Conservation (phyloP, 2,888 invertebrate genomes). For the Drymonia ruficornis region DNA sequence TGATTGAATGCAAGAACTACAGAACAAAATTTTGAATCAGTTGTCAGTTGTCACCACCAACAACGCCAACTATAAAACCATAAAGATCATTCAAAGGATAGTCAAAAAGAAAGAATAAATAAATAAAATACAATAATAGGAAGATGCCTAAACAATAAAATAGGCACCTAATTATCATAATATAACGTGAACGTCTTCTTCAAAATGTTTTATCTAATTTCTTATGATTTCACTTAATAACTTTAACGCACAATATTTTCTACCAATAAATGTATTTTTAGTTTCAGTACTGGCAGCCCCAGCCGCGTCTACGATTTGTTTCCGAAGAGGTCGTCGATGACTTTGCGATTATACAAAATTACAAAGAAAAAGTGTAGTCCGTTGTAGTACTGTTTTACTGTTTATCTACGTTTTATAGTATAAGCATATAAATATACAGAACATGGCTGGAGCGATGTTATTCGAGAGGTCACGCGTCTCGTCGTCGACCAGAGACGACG, state of each 20-base stretch:
- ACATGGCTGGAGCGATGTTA: constrained; percentile 96
- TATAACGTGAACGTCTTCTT: too few species aligned
- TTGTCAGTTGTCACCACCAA: too few species aligned
- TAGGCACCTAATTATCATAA: too few species aligned
- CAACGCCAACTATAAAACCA: too few species aligned
- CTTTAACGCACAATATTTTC: neutral
- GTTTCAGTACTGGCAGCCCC: constrained; percentile 53
- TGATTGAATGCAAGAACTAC: neutral
- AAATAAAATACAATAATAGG: too few species aligned
- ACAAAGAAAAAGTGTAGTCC: constrained; percentile 78
- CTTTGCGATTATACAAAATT: constrained; percentile 84
- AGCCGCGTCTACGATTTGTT: constrained; percentile 83
- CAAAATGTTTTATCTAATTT: too few species aligned
- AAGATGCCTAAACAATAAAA: too few species aligned
- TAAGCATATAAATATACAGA: constrained; percentile 81
- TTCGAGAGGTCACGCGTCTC: constrained; percentile 93
- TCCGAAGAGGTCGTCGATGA: constrained; percentile 82
- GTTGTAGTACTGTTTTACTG: constrained; percentile 71
- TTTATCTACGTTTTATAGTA: constrained; percentile 70
- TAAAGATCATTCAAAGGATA: too few species aligned
- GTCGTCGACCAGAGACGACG: constrained; percentile 90
- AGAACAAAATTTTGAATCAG: too few species aligned
- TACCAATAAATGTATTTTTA: constrained; percentile 11
- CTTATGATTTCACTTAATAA: too few species aligned
- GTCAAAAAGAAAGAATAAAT: too few species aligned